These are phyloP conservation scores for Xiphophorus hellerii DNA, from an alignment of 2,113 vertebrate genomes.

Conservation along the genomic window DNA sequence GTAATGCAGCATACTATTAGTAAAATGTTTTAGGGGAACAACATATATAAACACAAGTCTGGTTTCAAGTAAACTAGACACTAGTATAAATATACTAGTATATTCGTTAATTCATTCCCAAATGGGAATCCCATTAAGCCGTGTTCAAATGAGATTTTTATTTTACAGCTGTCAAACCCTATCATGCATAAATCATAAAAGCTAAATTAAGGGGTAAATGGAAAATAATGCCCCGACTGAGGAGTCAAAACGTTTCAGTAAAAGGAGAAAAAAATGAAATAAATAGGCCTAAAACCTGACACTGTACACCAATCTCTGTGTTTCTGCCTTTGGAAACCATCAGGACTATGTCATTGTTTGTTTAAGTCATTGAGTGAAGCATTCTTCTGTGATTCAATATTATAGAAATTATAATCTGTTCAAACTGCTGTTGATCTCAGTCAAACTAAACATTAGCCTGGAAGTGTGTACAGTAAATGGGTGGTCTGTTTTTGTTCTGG, in stretches of 20 bases:
- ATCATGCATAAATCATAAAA: constrained; percentile 56
- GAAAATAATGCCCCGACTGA: not conserved
- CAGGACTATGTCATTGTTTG: constrained; percentile 66
- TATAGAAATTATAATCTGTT: constrained; percentile 64
- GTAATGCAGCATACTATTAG: not conserved
- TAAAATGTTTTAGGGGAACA: not conserved
- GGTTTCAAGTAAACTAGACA: not conserved
- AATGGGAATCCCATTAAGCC: not conserved
- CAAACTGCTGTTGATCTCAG: constrained; percentile 66
- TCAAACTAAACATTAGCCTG: constrained; percentile 70
- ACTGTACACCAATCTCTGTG: constrained; percentile 69
- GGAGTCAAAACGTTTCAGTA: constrained; percentile 31
- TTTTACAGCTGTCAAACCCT: constrained; percentile 35
- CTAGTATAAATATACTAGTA: not conserved
- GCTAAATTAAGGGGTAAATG: not conserved
- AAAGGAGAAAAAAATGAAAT: constrained; percentile 54
- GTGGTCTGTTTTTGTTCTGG: constrained; percentile 62
- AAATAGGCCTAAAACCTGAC: constrained; percentile 50
- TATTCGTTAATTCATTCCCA: no score
- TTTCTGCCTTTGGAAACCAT: constrained; percentile 57
- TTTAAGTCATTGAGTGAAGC: constrained; percentile 72
- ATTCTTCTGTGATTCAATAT: constrained; percentile 43
- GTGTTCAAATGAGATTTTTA: not conserved
- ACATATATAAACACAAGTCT: not conserved
- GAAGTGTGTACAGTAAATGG: constrained; percentile 68